Conservation (phyloP, 2,113 vertebrate genomes). For the Tenebrosternarchus preto region DNA sequence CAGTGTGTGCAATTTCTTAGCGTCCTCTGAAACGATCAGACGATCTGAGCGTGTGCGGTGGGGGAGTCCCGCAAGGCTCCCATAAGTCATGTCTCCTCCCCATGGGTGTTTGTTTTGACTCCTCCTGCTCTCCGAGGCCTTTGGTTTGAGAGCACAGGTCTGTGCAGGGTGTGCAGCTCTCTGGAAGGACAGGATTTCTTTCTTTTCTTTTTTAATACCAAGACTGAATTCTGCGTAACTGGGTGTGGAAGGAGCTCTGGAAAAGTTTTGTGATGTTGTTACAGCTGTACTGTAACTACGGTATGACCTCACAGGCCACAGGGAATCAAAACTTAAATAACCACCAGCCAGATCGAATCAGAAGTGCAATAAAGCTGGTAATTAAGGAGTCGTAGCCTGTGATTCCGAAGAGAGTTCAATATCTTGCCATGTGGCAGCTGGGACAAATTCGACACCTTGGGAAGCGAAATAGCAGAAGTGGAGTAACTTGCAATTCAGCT, state of each 20-base stretch:
- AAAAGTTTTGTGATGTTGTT: conserved; percentile 57
- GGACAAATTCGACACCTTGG: conserved; percentile 2
- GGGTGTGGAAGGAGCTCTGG: conserved; percentile 46
- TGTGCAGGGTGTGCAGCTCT: conserved; percentile 4
- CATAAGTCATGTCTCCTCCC: neutral
- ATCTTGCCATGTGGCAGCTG: conserved; percentile 42
- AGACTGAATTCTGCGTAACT: conserved; percentile 10
- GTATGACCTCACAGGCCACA: conserved; percentile 63
- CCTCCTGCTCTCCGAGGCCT: conserved; percentile 12
- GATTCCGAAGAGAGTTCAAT: conserved; percentile 46
- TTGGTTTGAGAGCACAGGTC: conserved; percentile 9
- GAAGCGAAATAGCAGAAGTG: conserved; percentile 40
- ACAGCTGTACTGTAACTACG: conserved; percentile 56
- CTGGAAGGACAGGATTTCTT: conserved; percentile 18
- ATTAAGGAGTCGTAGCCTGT: conserved; percentile 51
- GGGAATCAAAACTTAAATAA: conserved; percentile 61
- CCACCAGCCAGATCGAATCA: conserved; percentile 56
- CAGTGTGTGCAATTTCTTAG: too few relatives aligned
- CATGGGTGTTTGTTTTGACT: neutral
- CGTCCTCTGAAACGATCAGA: too few relatives aligned
- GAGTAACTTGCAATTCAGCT: conserved; percentile 47
- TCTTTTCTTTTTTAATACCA: conserved; percentile 6
- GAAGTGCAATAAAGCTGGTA: conserved; percentile 47
- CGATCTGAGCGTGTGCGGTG: too few relatives aligned
- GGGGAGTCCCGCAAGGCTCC: neutral